Conservation (phyloP, 2,888 invertebrate species). For the Zaprionus lineosus region DNA sequence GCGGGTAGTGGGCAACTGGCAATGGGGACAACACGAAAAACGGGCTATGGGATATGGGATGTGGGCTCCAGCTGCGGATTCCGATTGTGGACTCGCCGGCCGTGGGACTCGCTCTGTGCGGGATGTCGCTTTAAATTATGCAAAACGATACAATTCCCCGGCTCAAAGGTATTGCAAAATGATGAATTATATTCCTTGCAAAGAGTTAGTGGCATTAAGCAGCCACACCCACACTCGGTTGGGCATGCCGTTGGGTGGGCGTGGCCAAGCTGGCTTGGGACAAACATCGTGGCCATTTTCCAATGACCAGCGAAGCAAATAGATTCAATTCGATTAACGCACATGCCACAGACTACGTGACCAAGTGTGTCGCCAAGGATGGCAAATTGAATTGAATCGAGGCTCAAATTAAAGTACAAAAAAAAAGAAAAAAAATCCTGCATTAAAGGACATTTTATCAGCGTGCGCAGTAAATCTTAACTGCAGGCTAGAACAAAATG, state of each 20-base stretch:
- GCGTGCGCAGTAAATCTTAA: too few relatives aligned
- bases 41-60: neutral
- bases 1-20: too few relatives aligned
- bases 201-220: slow-evolving; percentile 28
- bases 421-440: too few relatives aligned
- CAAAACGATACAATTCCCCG: slow-evolving; percentile 67
- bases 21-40: too few relatives aligned
- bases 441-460: too few relatives aligned
- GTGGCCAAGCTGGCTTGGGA: slow-evolving; percentile 22
- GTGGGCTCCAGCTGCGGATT: slow-evolving; percentile 25
- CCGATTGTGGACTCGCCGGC: slow-evolving; percentile 40
- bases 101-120: slow-evolving; percentile 23
- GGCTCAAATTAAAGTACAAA: slow-evolving; percentile 4
- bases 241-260: slow-evolving; percentile 3
- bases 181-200: slow-evolving; percentile 66
- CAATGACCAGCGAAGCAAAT: slow-evolving; percentile 39
- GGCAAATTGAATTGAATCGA: slow-evolving; percentile 17
- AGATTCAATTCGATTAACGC: slow-evolving; percentile 71
- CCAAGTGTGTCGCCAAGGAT: slow-evolving; percentile 25
- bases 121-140: slow-evolving; percentile 74
- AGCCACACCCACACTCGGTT: neutral
- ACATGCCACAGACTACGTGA: slow-evolving; percentile 60
- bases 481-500: too few relatives aligned
- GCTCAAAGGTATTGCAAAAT: slow-evolving; percentile 67
- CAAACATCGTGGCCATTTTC: slow-evolving; percentile 32